Conservation (phyloP, 2,797 vertebrate species). For the Bradypus variegatus region DNA sequence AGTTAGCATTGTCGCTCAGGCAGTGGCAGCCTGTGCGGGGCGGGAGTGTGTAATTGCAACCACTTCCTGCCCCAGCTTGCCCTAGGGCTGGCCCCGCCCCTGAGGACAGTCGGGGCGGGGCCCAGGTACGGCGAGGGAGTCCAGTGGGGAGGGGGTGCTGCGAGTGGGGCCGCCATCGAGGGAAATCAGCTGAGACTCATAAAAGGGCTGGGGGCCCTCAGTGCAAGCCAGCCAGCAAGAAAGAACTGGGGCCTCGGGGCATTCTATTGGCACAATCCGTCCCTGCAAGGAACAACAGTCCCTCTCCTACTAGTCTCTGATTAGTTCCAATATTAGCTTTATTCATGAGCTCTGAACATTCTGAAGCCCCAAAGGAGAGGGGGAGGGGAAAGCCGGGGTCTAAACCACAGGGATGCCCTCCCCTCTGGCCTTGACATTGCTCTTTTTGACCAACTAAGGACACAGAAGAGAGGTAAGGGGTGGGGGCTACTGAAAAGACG, state of each 20-base stretch:
- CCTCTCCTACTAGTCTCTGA: neutral
- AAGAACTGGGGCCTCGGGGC: neutral
- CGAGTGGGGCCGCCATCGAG: neutral
- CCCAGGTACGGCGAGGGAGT: conserved; percentile 55
- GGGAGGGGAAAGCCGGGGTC: neutral
- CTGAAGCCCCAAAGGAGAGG: neutral
- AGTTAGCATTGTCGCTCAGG: conserved; percentile 33
- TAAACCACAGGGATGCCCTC: neutral
- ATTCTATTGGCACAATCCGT: conserved; percentile 34
- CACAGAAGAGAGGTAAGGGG: neutral
- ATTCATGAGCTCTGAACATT: conserved; percentile 12
- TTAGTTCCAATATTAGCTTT: conserved; percentile 38
- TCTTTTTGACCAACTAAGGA: neutral
- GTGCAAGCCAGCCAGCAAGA: neutral
- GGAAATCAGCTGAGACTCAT: conserved; percentile 50
- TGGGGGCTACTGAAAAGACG: neutral
- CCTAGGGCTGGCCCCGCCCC: conserved; percentile 60
- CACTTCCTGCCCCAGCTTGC: conserved; percentile 67
- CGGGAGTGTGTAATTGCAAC: conserved; percentile 64
- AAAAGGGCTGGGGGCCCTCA: neutral
- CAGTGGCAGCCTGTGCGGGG: conserved; percentile 46
- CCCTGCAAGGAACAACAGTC: conserved; percentile 19
- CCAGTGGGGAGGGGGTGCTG: neutral
- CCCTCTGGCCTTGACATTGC: neutral
- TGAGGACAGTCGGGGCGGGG: conserved; percentile 52